These are phyloP conservation scores for Augiades crinisus DNA, from an alignment of 2,888 invertebrate species.

Conservation along the genomic window DNA sequence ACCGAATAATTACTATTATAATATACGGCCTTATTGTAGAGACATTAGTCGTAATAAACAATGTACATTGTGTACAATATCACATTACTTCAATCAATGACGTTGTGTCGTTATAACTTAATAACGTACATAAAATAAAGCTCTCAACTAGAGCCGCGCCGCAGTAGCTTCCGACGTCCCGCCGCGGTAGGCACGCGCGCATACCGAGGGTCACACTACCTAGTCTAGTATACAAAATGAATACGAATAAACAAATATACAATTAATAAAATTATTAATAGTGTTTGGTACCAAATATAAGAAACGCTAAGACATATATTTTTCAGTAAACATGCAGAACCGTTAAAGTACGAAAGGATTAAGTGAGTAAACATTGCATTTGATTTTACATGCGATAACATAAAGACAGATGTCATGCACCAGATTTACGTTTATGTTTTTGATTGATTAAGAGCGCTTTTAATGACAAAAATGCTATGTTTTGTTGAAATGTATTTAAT, in stretches of 20 bases:
- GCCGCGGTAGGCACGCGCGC: constrained; percentile 6
- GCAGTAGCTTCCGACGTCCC: constrained; percentile 18
- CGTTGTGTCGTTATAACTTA: constrained; percentile 15
- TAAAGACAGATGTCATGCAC: too few species aligned
- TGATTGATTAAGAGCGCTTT: too few species aligned
- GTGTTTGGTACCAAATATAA: neutral
- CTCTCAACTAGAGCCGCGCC: constrained; percentile 16
- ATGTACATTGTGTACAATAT: constrained; percentile 4
- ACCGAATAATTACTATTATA: too few species aligned
- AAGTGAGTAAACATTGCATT: constrained; percentile 16
- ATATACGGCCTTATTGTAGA: too few species aligned
- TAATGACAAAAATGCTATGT: too few species aligned
- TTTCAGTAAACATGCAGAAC: neutral
- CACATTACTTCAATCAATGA: constrained; percentile 15
- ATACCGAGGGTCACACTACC: neutral
- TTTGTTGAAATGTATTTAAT: too few species aligned
- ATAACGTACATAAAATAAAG: constrained; percentile 14
- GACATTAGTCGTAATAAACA: too few species aligned
- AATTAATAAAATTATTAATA: neutral
- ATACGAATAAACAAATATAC: constrained; percentile 11
- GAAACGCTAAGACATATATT: neutral
- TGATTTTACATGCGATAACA: neutral
- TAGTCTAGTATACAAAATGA: constrained; percentile 19
- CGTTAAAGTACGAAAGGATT: constrained; percentile 4
- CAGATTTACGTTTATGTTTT: too few species aligned